Percentiles rank a stretch among this genome's conserved stretches.
phyloP scores from a whole-genome alignment of 2,888 invertebrate genomes.

The Augochlorella aurata region DNA sequence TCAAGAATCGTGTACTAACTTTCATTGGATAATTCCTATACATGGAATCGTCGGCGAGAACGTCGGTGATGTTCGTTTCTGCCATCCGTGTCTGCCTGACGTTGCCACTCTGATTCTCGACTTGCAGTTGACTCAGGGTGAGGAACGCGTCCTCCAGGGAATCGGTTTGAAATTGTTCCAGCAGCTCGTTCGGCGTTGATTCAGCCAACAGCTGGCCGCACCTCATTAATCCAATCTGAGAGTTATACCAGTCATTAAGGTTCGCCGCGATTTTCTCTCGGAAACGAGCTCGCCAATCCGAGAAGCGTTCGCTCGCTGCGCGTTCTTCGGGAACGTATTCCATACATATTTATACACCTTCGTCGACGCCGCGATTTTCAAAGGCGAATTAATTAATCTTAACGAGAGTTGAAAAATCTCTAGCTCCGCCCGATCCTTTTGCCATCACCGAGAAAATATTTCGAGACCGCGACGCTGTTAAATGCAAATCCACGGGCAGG shows the following conservation, averaged over 20 bases:
- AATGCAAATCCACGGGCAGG: too few relatives aligned
- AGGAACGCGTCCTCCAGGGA: slow-evolving; percentile 95
- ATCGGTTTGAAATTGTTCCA: slow-evolving; percentile 87
- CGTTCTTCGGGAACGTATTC: too few relatives aligned
- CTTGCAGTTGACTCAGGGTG: slow-evolving; percentile 87
- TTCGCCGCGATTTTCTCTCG: too few relatives aligned
- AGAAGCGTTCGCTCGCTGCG: too few relatives aligned
- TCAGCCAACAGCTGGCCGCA: slow-evolving; percentile 93
- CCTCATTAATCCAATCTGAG: slow-evolving; percentile 94
- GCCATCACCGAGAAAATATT: too few relatives aligned
- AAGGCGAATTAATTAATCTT: too few relatives aligned
- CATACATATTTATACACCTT: too few relatives aligned
- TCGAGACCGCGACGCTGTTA: too few relatives aligned
- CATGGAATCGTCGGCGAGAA: background rate
- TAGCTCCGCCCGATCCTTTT: too few relatives aligned
- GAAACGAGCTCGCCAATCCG: too few relatives aligned
- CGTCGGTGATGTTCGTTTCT: background rate
- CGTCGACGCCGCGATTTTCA: too few relatives aligned
- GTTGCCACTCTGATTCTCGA: slow-evolving; percentile 75
- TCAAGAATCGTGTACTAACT: slow-evolving; percentile 10
- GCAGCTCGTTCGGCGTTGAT: slow-evolving; percentile 89
- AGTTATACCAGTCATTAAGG: background rate
- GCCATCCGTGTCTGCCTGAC: rapidly evolving
- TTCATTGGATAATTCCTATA: background rate
- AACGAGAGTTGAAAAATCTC: too few relatives aligned